Evolutionary conservation across 2,888 invertebrate genomes (phyloP).

Genomic region (Euplexia lucipara): DNA sequence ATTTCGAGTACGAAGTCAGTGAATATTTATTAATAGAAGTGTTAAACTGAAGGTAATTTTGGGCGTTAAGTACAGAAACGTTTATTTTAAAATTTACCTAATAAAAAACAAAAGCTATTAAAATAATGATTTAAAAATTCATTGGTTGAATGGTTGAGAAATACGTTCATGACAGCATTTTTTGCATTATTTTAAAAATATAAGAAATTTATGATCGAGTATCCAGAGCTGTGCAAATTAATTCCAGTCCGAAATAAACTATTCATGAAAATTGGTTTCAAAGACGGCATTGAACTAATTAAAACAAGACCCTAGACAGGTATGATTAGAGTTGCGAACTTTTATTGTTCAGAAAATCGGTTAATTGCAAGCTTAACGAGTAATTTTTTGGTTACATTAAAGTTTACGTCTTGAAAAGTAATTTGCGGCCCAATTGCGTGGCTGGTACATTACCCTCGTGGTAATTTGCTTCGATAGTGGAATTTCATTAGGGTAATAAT

Average conservation of each 20-base stretch:
- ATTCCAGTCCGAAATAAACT: slow-evolving; percentile 26
- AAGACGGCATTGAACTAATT: slow-evolving; percentile 50
- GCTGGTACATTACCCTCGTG: slow-evolving; percentile 44
- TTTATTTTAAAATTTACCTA: no score
- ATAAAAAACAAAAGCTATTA: no score
- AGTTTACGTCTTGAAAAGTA: slow-evolving; percentile 55
- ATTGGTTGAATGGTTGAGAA: no score
- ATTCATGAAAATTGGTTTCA: slow-evolving; percentile 49
- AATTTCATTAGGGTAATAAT: slow-evolving; percentile 74
- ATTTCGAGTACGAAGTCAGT: slow-evolving; percentile 25
- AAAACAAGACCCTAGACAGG: slow-evolving; percentile 45
- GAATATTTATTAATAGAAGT: slow-evolving; percentile 26
- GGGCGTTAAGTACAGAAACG: neutral
- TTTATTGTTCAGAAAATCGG: slow-evolving; percentile 54
- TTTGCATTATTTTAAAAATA: slow-evolving; percentile 8
- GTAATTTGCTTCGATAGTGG: slow-evolving; percentile 68
- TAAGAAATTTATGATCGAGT: slow-evolving; percentile 1
- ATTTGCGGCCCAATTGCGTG: slow-evolving; percentile 58
- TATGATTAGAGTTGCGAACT: slow-evolving; percentile 45
- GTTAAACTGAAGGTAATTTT: neutral
- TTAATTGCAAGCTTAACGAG: slow-evolving; percentile 51
- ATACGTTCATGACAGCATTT: neutral
- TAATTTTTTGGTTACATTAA: slow-evolving; percentile 51
- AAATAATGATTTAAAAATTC: no score
- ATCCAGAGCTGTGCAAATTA: slow-evolving; percentile 9